phyloP scores from a whole-genome alignment of 2,888 invertebrate species.

The Subacronicta megacephala region DNA sequence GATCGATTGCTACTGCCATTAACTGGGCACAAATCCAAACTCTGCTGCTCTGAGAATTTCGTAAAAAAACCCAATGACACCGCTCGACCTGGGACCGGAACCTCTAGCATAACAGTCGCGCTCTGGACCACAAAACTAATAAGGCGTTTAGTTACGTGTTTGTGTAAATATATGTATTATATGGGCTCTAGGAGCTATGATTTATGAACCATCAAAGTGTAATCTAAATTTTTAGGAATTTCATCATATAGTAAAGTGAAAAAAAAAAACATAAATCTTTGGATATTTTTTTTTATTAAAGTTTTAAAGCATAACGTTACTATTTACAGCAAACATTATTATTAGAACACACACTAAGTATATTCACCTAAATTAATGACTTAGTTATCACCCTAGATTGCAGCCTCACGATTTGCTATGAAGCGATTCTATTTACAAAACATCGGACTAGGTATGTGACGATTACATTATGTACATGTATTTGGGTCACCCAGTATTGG shows the following conservation, averaged over 20 bases:
- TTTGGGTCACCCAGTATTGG: conserved; percentile 37
- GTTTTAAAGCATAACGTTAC: conserved; percentile 79
- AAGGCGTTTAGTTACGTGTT: too few relatives aligned
- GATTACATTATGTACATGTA: conserved; percentile 50
- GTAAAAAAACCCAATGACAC: too few relatives aligned
- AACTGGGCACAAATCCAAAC: too few relatives aligned
- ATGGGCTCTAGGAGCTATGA: too few relatives aligned
- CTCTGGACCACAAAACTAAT: too few relatives aligned
- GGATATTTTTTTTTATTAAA: conserved; percentile 77
- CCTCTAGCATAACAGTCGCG: too few relatives aligned
- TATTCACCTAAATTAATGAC: conserved; percentile 85
- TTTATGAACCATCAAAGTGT: too few relatives aligned
- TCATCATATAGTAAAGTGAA: conserved; percentile 48
- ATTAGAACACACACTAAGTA: conserved; percentile 68
- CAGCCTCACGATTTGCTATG: conserved; percentile 88
- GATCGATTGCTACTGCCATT: too few relatives aligned
- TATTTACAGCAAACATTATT: conserved; percentile 81
- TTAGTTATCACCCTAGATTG: conserved; percentile 88
- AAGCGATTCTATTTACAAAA: conserved; percentile 82
- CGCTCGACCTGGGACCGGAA: too few relatives aligned
- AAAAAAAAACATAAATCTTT: conserved; percentile 73
- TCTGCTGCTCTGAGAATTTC: too few relatives aligned
- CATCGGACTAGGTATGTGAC: conserved; percentile 73
- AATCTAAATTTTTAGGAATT: neutral
- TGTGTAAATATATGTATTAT: too few relatives aligned